Evolutionary conservation across 2,113 vertebrate species (phyloP).

Genomic region (Epinephelus fuscoguttatus): DNA sequence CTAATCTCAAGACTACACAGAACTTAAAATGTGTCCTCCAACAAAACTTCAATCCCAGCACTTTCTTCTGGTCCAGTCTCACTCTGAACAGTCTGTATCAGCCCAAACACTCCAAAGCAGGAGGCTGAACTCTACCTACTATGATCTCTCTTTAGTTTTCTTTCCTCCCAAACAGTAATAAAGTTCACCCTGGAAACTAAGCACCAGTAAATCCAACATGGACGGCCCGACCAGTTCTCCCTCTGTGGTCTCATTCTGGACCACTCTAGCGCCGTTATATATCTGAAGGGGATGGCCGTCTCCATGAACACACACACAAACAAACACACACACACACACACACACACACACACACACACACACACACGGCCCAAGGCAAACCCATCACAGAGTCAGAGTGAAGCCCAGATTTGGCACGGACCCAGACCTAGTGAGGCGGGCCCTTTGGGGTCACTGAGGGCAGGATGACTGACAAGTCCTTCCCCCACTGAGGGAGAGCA

Average conservation of each 20-base stretch:
- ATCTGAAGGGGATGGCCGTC: slow-evolving; percentile 67
- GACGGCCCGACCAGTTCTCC: slow-evolving; percentile 43
- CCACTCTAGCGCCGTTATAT: slow-evolving; percentile 59
- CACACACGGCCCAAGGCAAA: slow-evolving; percentile 35
- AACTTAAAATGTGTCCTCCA: slow-evolving; percentile 14
- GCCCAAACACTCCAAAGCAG: neutral
- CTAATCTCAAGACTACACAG: slow-evolving; percentile 12
- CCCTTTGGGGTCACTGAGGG: slow-evolving; percentile 46
- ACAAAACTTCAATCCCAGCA: neutral
- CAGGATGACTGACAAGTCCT: slow-evolving; percentile 50
- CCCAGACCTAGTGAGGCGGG: slow-evolving; percentile 46
- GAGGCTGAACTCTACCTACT: slow-evolving; percentile 12
- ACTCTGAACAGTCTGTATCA: neutral
- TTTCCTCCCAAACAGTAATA: slow-evolving; percentile 5
- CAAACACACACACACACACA: slow-evolving; percentile 4
- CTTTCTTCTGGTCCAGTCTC: neutral
- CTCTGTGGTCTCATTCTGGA: slow-evolving; percentile 33
- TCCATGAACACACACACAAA: slow-evolving; percentile 56
- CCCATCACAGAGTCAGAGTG: slow-evolving; percentile 34
- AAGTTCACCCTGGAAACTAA: slow-evolving; percentile 45
- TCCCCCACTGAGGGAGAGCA: slow-evolving; percentile 34
- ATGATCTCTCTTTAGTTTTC: slow-evolving; percentile 14
- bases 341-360: slow-evolving; percentile 43
- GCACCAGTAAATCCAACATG: slow-evolving; percentile 32
- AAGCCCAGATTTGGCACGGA: slow-evolving; percentile 54